Evolutionary conservation across 2,888 invertebrate genomes (phyloP), one percentile per base, ranked within the genome.

Genomic region (Drosophila prostipennis): DNA sequence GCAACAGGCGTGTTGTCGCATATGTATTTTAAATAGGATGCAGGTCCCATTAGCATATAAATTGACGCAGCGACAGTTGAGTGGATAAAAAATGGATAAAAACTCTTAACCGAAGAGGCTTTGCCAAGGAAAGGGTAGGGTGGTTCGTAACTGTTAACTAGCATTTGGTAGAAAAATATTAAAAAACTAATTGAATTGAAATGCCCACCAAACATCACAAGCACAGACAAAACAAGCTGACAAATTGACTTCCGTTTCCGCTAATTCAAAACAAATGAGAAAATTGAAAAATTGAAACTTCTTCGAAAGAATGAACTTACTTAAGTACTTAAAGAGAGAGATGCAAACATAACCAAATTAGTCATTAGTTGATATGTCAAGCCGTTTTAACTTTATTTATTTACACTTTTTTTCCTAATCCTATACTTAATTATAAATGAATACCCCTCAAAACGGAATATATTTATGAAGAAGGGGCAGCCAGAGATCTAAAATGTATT

Each of bases 171-270:
- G 29, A 43, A 51, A 52, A 70, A 55, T 4, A 46, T 2, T 48
- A 67, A 46, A 51, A 39, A 10, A 49, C 60, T 76, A 46, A 52
- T 26, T 52, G 37, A 36, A 52, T 26, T 52, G 52, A 36, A 52
- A 37, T 52, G 52, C 52, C 51, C 51, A 51, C 51, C n/a, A 39
- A 48, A 48, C 32, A 13, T 48, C 11, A 48, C 16, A 16, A 11
- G 39, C 37, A 54, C 14, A 55, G 56, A 60, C 34, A 34, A 23
- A 40, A 49, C 57, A 80, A 77, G 79, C 87, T 83, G 85, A 79
- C 82, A 79, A 84, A 87, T 79, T 83, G 77, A 85, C 79, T 84
- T 87, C 82, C 82, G 82, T 83, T 83, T 83, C 87, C 82, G 87
- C 67, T 67, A 63, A 55, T 67, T 70, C 42, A 55, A 46, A 58